Percentiles rank a stretch among this genome's conserved stretches.
phyloP scores from a whole-genome alignment of 2,797 vertebrate genomes.

The Sparus aurata region DNA sequence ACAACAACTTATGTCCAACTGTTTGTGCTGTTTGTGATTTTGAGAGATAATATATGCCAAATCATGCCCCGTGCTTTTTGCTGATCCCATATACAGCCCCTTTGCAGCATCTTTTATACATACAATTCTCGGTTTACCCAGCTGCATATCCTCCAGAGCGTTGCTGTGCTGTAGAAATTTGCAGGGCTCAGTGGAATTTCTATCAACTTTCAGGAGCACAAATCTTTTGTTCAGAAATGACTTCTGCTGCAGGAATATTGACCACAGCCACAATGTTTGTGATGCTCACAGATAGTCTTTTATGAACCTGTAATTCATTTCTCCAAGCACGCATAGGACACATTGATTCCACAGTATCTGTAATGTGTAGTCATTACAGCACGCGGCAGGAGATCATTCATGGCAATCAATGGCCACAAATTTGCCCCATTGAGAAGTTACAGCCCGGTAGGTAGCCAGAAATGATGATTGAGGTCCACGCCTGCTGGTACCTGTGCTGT shows the following conservation, averaged over 20 bases:
- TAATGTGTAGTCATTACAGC: constrained; percentile 83
- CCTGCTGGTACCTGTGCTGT: constrained; percentile 62
- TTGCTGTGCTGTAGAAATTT: constrained; percentile 61
- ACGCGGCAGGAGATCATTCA: constrained; percentile 80
- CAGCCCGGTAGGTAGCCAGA: constrained; percentile 72
- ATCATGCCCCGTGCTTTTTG: constrained; percentile 71
- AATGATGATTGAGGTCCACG: constrained; percentile 69
- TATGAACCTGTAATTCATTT: constrained; percentile 84
- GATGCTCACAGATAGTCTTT: constrained; percentile 75
- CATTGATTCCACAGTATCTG: constrained; percentile 82
- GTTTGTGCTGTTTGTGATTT: constrained; percentile 56
- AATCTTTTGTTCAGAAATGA: constrained; percentile 79
- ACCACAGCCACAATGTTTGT: constrained; percentile 74
- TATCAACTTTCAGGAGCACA: constrained; percentile 75
- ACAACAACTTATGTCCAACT: constrained; percentile 32
- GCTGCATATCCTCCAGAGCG: constrained; percentile 71
- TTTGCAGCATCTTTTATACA: constrained; percentile 72
- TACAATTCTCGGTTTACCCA: constrained; percentile 66
- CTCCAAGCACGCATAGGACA: constrained; percentile 76
- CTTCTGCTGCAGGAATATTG: constrained; percentile 77
- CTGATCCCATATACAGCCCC: constrained; percentile 71
- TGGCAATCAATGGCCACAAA: constrained; percentile 82
- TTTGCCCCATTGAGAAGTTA: constrained; percentile 82
- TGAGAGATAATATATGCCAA: constrained; percentile 72
- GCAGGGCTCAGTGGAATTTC: constrained; percentile 78